Conservation (phyloP, 2,797 vertebrate species). For the Podargus strigoides region DNA sequence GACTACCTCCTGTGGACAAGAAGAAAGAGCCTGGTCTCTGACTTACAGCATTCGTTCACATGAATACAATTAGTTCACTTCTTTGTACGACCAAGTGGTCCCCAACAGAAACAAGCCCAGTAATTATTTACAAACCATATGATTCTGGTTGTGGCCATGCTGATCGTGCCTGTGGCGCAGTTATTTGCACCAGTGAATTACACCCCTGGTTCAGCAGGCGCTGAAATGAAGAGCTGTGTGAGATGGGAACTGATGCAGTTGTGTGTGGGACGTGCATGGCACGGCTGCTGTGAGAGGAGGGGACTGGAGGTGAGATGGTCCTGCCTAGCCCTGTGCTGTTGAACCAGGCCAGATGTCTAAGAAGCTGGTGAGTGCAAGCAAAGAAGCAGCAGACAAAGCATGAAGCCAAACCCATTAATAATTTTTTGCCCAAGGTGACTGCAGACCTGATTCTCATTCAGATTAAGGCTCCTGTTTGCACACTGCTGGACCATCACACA, state of each 20-base stretch:
- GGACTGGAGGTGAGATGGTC: background rate
- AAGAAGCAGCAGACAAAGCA: background rate
- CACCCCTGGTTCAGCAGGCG: background rate
- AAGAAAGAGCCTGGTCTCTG: background rate
- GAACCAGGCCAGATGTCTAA: no score
- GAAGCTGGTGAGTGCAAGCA: background rate
- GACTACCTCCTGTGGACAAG: background rate
- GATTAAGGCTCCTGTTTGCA: background rate
- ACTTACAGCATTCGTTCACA: background rate
- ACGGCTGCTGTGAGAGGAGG: no score
- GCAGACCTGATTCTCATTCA: background rate
- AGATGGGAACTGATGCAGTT: accelerated
- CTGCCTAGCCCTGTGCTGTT: background rate
- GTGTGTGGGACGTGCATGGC: background rate
- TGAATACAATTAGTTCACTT: background rate
- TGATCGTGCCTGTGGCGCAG: accelerated
- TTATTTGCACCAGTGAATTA: background rate
- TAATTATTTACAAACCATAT: background rate
- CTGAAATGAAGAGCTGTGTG: accelerated
- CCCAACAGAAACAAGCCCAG: background rate
- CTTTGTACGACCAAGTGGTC: background rate
- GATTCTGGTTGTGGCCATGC: background rate
- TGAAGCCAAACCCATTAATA: background rate
- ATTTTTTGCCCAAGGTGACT: background rate
- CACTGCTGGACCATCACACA: background rate